phyloP scores from a whole-genome alignment of 2,797 vertebrate genomes.

The Botia almorhae region DNA sequence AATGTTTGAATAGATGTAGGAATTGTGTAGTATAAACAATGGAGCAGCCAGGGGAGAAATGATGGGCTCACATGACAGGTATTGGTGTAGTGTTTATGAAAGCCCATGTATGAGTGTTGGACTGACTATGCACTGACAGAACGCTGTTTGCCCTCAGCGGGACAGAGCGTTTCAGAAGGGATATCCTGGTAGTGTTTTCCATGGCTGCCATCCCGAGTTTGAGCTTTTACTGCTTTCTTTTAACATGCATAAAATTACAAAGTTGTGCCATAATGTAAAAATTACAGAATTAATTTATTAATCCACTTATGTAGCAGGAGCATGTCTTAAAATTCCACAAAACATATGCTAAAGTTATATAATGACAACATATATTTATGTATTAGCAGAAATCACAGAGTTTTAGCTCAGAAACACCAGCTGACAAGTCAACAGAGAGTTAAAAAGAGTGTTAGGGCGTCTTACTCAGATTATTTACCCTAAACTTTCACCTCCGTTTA shows the following conservation, averaged over 20 bases:
- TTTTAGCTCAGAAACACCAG: constrained; percentile 12
- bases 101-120: constrained; percentile 51
- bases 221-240: not conserved
- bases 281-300: not conserved
- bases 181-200: constrained; percentile 5
- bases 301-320: not conserved
- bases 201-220: not conserved
- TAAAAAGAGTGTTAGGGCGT: constrained; percentile 40
- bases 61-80: constrained; percentile 57
- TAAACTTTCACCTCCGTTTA: constrained; percentile 58
- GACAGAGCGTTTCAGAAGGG: constrained; percentile 13
- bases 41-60: constrained; percentile 54
- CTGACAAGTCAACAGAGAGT: constrained; percentile 35
- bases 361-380: not conserved
- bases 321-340: not conserved
- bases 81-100: constrained; percentile 62
- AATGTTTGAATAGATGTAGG: constrained; percentile 68
- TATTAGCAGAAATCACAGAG: constrained; percentile 8
- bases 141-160: constrained; percentile 42
- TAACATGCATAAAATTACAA: not conserved
- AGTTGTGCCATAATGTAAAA: not conserved
- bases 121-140: constrained; percentile 44
- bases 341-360: not conserved
- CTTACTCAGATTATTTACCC: constrained; percentile 57
- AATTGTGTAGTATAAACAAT: constrained; percentile 69